These are phyloP conservation scores for Meliscaeva auricollis DNA, from an alignment of 2,888 invertebrate genomes.

Conservation along the genomic window DNA sequence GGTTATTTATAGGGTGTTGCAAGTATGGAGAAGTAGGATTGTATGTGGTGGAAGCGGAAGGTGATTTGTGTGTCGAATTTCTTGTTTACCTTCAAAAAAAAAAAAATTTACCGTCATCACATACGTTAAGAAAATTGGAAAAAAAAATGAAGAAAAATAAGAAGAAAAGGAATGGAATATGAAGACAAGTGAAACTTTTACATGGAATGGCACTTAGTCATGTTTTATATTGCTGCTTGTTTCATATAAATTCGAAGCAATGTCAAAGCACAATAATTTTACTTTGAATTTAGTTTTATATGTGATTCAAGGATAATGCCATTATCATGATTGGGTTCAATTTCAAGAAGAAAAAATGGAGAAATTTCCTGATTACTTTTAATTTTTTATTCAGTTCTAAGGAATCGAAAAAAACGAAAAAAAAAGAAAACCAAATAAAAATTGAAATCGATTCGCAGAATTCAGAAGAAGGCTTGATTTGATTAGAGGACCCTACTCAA, in stretches of 20 bases:
- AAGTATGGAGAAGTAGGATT: slow-evolving; percentile 11
- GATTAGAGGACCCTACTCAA: too few species aligned
- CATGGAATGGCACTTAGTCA: slow-evolving; percentile 5
- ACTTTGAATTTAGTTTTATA: background rate
- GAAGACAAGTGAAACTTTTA: slow-evolving; percentile 6
- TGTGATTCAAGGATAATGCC: background rate
- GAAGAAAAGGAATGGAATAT: background rate
- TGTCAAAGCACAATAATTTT: background rate
- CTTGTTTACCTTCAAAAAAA: slow-evolving; percentile 3
- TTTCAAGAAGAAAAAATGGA: background rate
- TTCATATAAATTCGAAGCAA: background rate
- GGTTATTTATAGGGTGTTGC: slow-evolving; percentile 63
- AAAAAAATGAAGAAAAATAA: background rate
- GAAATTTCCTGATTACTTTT: too few species aligned
- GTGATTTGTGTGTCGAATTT: slow-evolving; percentile 56
- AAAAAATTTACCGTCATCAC: background rate
- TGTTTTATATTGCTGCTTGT: background rate
- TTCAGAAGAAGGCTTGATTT: too few species aligned
- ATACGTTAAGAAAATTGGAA: slow-evolving; percentile 2
- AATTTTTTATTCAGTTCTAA: too few species aligned
- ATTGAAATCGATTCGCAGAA: too few species aligned
- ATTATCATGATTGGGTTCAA: background rate
- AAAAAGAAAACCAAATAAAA: too few species aligned
- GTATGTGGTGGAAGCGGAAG: background rate
- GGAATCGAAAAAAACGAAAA: too few species aligned